Conservation (phyloP, 2,113 vertebrate species). For the Phycodurus eques region DNA sequence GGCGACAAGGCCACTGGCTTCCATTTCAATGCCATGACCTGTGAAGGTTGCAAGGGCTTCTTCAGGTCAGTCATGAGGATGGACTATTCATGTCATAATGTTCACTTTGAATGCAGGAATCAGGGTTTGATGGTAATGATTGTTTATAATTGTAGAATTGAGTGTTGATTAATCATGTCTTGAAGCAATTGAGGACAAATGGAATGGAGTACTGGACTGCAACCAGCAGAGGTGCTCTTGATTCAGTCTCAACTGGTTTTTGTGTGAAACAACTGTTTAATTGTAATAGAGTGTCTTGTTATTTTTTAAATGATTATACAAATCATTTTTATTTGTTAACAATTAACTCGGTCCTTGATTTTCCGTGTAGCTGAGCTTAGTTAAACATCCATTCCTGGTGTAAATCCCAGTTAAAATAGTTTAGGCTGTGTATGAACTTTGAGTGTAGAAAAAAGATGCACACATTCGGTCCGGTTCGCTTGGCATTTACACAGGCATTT, state of each 20-base stretch:
- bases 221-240: background rate
- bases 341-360: background rate
- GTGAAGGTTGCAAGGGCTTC: constrained; percentile 98
- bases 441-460: background rate
- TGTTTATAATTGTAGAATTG: background rate
- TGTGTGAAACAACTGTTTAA: background rate
- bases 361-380: background rate
- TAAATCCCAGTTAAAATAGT: background rate
- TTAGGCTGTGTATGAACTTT: background rate
- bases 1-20: constrained; percentile 94
- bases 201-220: background rate
- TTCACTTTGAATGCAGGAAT: background rate
- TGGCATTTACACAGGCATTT: background rate
- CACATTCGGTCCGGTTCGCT: background rate
- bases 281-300: background rate
- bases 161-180: background rate
- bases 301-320: background rate
- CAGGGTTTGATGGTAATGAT: background rate
- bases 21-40: constrained; percentile 98
- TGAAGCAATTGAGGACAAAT: background rate
- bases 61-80: constrained; percentile 79
- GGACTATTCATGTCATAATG: background rate
- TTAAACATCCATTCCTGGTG: background rate
- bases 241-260: background rate
- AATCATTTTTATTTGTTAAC: background rate